Evolutionary conservation across 2,888 invertebrate species (phyloP), one percentile per base, ranked within the genome.

Genomic region (Hypselothyrea guttata): DNA sequence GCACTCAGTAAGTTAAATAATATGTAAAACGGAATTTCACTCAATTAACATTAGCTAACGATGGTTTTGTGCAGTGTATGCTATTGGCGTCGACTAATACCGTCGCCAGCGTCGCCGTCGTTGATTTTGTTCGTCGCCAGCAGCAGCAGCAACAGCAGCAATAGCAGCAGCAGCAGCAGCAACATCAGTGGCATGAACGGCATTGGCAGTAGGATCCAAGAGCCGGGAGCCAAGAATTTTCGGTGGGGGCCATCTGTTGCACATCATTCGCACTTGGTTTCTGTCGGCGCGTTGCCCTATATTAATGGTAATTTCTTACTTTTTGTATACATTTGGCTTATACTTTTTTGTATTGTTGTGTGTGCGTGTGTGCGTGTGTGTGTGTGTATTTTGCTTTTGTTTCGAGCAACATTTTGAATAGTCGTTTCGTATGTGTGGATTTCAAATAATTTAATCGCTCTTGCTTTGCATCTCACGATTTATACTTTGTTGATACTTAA

Each of bases 261-360:
- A 79, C 85, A 86, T 87, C 87, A 87, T 84, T 87, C 83, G 81
- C 87, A 86, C 85, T 84, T 83, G 77, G 73, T 75, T 83, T 78
- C 78, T 83, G 84, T 79, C 83, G 76, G 79, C 83, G 83, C 75
- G 71, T 71, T 87, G 81, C 86, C 78, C 74, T 78, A 75, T 83
- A 79, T 82, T 84, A 83, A 86, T 86, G 82, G 81, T 87, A 83
- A 85, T 85, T 75, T 87, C 75, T 83, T 78, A 82, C 73, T 76
- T 81, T 71, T 71, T 71, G 71, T 71, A 71, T 71, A 71, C 72
- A 64, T 73, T 76, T 15, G 1, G 3, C 11, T 12, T 2, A 11
- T 11, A 11, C 34, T 35, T 9, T 1, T 16, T 45, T 53, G n/a
- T 74, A 47, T 57, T 51, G 45, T 46, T 34, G 12, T 9, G n/a